Evolutionary conservation across 2,888 invertebrate genomes (phyloP), one percentile per base, ranked within the genome.

Genomic region (Drosophila prolongata): DNA sequence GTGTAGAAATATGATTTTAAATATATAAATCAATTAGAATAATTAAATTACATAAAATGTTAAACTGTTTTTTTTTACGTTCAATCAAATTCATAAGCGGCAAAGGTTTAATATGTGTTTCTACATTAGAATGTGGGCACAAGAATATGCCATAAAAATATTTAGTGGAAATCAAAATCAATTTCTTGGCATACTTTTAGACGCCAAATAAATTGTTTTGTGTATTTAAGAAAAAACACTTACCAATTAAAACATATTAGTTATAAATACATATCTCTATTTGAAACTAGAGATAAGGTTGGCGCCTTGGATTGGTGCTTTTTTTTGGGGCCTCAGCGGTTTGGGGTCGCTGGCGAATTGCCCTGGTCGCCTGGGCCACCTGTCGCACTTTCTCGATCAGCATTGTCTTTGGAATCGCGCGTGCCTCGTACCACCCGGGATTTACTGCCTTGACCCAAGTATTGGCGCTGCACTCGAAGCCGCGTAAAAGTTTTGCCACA

Each of bases 371-470:
- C 6, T 19, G 35, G 1, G 19, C 1, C 3, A 14, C n/a, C 10
- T 30, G 1, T 9, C 4, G 35, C 54, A 1, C 38, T n/a, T 55
- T 70, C 11, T 71, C 46, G 1, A 3, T 56, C 0, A 82, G 44
- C 8, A 66, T 5, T 0, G 55, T 71, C 9, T 34, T 85, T 1
- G 86, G 83, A 3, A 73, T 19, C 10, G 59, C 37, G 1, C 86
- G 77, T 0, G 70, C 68, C 40, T 71, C 64, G 14, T 82, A 79
- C 86, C 86, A 81, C 6, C 54, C 27, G 0, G 80, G 80, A 69
- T 85, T 81, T 0, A 79, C 86, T 3, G 56, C 52, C 24, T 71
- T 61, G 0, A 81, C 11, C 80, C 86, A 81, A 9, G 35, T 46
- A 9, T 50, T 55, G n/a, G 4, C 58, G 2, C 27, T 40, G 40